These are phyloP conservation scores for Halcyon senegalensis DNA, from an alignment of 2,113 vertebrate genomes.

Conservation along the genomic window DNA sequence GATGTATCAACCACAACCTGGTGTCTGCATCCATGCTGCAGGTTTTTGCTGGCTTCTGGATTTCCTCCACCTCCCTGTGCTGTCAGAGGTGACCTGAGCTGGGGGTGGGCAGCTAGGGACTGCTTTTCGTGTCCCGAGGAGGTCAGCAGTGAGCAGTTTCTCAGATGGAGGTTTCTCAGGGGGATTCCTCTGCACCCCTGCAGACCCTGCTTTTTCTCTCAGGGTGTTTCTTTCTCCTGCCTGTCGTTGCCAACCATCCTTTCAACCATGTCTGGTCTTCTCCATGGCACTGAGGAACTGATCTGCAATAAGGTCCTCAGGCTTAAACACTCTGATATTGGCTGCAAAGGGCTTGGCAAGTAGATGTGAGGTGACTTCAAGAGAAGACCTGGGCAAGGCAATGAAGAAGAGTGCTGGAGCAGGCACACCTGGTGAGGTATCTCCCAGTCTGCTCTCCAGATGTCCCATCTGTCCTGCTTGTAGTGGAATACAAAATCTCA, in stretches of 20 bases:
- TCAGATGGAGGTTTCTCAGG: neutral
- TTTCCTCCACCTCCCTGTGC: neutral
- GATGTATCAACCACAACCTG: fast-evolving
- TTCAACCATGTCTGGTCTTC: neutral
- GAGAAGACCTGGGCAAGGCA: neutral
- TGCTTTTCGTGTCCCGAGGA: neutral
- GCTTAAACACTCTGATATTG: neutral
- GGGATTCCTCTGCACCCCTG: neutral
- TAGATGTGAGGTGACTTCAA: neutral
- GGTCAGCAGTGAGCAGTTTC: neutral
- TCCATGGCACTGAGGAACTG: neutral
- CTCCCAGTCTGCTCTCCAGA: neutral
- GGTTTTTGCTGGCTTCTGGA: neutral
- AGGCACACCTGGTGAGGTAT: neutral
- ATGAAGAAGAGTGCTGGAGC: neutral
- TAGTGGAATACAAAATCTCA: neutral
- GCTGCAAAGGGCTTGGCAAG: neutral
- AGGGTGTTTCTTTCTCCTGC: neutral
- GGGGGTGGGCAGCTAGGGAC: neutral
- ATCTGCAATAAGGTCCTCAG: neutral
- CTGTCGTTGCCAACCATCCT: neutral
- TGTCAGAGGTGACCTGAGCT: neutral
- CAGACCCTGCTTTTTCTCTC: neutral
- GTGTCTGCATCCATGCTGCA: no score
- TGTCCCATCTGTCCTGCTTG: neutral